Percentiles rank a stretch among this genome's conserved stretches.
phyloP scores from a whole-genome alignment of 2,113 vertebrate species.

The Gracilinanus agilis region DNA sequence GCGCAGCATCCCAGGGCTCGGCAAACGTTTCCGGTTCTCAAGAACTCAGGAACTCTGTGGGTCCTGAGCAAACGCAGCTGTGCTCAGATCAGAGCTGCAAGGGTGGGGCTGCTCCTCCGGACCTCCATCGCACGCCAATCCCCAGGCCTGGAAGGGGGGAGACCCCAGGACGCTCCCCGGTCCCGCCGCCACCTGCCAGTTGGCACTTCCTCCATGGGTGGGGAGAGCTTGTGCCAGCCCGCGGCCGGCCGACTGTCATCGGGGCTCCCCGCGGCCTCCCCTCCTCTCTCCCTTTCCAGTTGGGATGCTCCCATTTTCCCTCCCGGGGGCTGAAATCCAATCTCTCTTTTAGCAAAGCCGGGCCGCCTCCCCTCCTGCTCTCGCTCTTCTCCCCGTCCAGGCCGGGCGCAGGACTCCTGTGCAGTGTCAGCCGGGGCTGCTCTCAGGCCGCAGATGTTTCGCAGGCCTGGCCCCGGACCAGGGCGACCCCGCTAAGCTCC shows the following conservation, averaged over 20 bases:
- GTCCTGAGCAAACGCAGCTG: slow-evolving; percentile 84
- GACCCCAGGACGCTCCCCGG: neutral
- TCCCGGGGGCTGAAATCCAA: slow-evolving; percentile 80
- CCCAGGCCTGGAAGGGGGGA: slow-evolving; percentile 22
- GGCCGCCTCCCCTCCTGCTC: slow-evolving; percentile 68
- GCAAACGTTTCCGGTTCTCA: slow-evolving; percentile 85
- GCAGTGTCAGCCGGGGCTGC: slow-evolving; percentile 56
- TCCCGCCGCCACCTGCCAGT: accelerated
- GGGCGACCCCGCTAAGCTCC: slow-evolving; percentile 74
- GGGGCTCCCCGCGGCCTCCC: neutral
- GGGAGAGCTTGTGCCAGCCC: neutral
- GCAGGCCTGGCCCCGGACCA: slow-evolving; percentile 32
- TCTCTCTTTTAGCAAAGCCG: slow-evolving; percentile 80
- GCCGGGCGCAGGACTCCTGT: slow-evolving; percentile 67
- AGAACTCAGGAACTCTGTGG: slow-evolving; percentile 62
- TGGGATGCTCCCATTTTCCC: slow-evolving; percentile 75
- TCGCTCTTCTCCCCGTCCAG: slow-evolving; percentile 31
- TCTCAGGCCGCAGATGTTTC: slow-evolving; percentile 69
- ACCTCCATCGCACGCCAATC: neutral
- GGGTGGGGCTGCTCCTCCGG: slow-evolving; percentile 43
- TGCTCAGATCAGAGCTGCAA: slow-evolving; percentile 69
- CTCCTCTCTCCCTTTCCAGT: slow-evolving; percentile 42
- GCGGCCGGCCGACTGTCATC: too few species aligned
- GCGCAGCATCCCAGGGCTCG: slow-evolving; percentile 82
- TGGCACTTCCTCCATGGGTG: neutral